Evolutionary conservation across 2,113 vertebrate genomes (phyloP).

Genomic region (Micromys minutus): DNA sequence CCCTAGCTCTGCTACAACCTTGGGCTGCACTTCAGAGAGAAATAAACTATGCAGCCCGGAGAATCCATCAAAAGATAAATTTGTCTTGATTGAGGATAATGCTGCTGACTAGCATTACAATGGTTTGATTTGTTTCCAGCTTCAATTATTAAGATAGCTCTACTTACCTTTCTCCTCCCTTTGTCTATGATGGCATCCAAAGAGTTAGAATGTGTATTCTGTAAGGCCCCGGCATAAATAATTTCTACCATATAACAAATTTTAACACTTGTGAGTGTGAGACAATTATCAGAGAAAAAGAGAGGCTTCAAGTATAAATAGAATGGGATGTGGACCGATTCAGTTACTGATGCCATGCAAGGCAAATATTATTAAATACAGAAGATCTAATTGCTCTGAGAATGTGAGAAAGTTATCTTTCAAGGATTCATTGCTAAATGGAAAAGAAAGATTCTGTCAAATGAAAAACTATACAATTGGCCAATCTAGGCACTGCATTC

Average conservation of each 20-base stretch:
- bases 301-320: slow-evolving; percentile 5
- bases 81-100: background rate
- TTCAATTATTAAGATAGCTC: slow-evolving; percentile 45
- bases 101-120: background rate
- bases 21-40: slow-evolving; percentile 30
- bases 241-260: background rate
- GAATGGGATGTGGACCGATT: background rate
- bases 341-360: slow-evolving; percentile 44
- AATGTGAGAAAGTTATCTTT: slow-evolving; percentile 49
- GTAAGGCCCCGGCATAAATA: background rate
- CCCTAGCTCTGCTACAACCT: slow-evolving; percentile 42
- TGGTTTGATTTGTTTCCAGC: background rate
- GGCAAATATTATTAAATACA: slow-evolving; percentile 53
- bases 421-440: slow-evolving; percentile 30
- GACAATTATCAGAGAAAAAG: background rate
- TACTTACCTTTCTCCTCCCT: background rate
- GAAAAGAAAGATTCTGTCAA: slow-evolving; percentile 26
- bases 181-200: background rate
- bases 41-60: background rate
- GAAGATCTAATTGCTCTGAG: slow-evolving; percentile 35
- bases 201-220: background rate
- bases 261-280: background rate
- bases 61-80: slow-evolving; percentile 46
- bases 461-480: background rate
- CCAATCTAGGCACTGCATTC: background rate